A percentile compares a stretch with the other conserved stretches of the same genome.
Conservation (phyloP, 2,888 invertebrate genomes). For the Acleris cristana region DNA sequence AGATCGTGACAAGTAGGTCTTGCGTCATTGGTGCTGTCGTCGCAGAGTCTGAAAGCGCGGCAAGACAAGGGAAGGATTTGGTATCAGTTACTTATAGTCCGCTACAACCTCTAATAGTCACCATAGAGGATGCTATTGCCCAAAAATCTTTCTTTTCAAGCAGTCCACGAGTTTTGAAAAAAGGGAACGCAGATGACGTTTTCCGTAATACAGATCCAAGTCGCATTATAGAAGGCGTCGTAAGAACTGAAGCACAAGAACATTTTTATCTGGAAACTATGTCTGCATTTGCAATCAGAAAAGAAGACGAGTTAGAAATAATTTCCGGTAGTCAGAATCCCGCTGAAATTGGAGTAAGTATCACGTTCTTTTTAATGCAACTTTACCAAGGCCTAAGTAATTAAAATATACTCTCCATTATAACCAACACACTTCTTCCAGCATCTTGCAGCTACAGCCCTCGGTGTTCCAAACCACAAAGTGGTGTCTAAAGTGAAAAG, state of each 20-base stretch:
- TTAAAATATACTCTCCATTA: not conserved
- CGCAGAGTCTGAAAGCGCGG: conserved; percentile 89
- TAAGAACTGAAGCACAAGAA: conserved; percentile 91
- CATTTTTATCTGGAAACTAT: conserved; percentile 96
- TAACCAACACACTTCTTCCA: conserved; percentile 60
- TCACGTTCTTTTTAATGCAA: not conserved
- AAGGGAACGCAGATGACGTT: conserved; percentile 87
- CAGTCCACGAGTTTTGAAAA: conserved; percentile 79
- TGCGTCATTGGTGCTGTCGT: conserved; percentile 91
- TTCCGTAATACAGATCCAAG: conserved; percentile 84
- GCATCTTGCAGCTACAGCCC: conserved; percentile 84
- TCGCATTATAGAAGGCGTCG: conserved; percentile 87
- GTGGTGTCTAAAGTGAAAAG: conserved; percentile 89
- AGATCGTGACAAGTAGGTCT: conserved; percentile 89
- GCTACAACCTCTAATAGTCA: conserved; percentile 89
- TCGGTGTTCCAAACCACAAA: conserved; percentile 87
- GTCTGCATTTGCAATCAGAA: conserved; percentile 85
- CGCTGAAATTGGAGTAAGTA: conserved; percentile 86
- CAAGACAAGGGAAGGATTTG: conserved; percentile 90
- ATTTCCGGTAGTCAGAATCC: conserved; percentile 92
- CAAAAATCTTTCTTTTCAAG: conserved; percentile 86
- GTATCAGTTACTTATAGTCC: conserved; percentile 92
- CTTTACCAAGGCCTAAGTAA: not conserved
- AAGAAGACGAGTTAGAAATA: conserved; percentile 93
- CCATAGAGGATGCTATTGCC: conserved; percentile 93